phyloP scores from a whole-genome alignment of 1,140 invertebrate genomes.

The Aphelinus atriplicis region DNA sequence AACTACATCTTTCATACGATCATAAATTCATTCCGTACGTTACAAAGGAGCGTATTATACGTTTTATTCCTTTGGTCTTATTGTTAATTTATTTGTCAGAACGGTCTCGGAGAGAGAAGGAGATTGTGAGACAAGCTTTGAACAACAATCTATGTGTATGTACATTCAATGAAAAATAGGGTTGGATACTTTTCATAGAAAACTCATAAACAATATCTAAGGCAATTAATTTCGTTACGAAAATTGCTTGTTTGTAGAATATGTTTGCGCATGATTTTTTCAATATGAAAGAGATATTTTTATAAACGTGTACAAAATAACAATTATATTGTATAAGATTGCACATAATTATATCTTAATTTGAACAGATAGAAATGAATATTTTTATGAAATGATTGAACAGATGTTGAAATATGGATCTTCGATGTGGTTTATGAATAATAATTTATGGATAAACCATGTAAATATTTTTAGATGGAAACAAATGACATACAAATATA shows the following conservation, averaged over 20 bases:
- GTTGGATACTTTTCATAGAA: no score
- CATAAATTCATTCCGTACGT: no score
- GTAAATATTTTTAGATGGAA: constrained; percentile 22
- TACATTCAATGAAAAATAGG: no score
- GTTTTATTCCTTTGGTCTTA: no score
- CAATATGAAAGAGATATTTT: constrained; percentile 21
- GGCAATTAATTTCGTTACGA: constrained; percentile 5
- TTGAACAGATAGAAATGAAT: background rate
- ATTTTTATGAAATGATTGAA: background rate
- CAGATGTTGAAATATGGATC: constrained; percentile 2
- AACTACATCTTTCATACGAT: no score
- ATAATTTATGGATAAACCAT: background rate
- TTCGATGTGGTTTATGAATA: background rate
- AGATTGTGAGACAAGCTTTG: no score
- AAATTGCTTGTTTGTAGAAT: constrained; percentile 10
- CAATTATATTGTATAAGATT: constrained; percentile 4
- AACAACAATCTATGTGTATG: no score
- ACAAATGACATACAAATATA: constrained; percentile 8
- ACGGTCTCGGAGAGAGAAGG: no score
- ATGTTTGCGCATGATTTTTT: constrained; percentile 28
- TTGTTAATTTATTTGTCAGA: no score
- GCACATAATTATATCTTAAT: constrained; percentile 2
- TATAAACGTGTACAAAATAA: constrained; percentile 23
- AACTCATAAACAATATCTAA: background rate
- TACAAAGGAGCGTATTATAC: no score